These are phyloP conservation scores for Sesia apiformis DNA, from an alignment of 2,888 invertebrate genomes.

Conservation along the genomic window DNA sequence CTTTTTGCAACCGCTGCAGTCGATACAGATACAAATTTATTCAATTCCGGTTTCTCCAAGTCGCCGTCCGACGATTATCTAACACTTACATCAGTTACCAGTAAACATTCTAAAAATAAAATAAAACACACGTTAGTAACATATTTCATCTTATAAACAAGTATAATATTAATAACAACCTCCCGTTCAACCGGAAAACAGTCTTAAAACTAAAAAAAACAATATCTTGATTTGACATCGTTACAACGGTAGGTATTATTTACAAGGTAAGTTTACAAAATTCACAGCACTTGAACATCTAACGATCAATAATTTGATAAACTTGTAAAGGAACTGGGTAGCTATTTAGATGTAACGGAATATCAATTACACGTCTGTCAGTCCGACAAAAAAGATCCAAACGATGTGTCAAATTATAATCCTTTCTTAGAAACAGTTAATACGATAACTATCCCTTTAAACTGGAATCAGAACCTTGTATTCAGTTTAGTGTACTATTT, in stretches of 20 bases:
- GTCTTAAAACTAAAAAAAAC: slow-evolving; percentile 19
- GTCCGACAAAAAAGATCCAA: too few species aligned
- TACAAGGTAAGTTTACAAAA: slow-evolving; percentile 5
- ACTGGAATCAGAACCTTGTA: too few species aligned
- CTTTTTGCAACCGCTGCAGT: slow-evolving; percentile 12
- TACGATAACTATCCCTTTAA: too few species aligned
- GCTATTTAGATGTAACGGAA: too few species aligned
- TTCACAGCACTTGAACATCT: not conserved
- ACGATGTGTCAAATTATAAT: too few species aligned
- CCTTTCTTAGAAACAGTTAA: too few species aligned
- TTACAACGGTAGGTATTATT: slow-evolving; percentile 4
- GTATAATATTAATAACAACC: slow-evolving; percentile 23
- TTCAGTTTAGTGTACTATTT: too few species aligned
- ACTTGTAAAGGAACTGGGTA: not conserved
- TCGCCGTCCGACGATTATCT: not conserved
- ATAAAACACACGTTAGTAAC: slow-evolving; percentile 12
- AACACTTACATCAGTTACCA: not conserved
- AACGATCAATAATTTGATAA: not conserved
- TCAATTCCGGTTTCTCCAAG: slow-evolving; percentile 5
- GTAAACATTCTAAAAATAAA: slow-evolving; percentile 5
- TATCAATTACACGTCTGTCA: too few species aligned
- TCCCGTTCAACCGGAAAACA: slow-evolving; percentile 22
- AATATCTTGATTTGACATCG: slow-evolving; percentile 4
- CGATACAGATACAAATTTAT: slow-evolving; percentile 5
- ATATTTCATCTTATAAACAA: slow-evolving; percentile 24